These are phyloP conservation scores for Arrhamphus sclerolepis DNA, from an alignment of 2,797 vertebrate genomes.

Conservation along the genomic window DNA sequence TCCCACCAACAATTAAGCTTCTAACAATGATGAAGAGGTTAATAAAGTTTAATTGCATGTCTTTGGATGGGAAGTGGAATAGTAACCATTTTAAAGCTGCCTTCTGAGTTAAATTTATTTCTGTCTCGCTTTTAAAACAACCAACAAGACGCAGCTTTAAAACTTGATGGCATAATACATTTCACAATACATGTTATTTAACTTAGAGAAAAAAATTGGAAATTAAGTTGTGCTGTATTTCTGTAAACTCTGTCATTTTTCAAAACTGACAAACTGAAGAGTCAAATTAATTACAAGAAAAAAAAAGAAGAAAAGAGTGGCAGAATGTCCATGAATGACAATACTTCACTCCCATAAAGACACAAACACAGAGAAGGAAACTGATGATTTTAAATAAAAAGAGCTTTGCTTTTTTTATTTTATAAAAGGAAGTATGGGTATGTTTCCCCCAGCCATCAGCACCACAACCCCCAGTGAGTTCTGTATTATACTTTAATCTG, in stretches of 20 bases:
- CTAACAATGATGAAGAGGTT: conserved; percentile 29
- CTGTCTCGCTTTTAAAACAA: background rate
- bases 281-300: too few relatives aligned
- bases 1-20: conserved; percentile 33
- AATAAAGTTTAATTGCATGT: conserved; percentile 28
- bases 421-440: conserved; percentile 9
- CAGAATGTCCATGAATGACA: too few relatives aligned
- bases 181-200: background rate
- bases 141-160: conserved; percentile 1
- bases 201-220: too few relatives aligned
- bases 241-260: too few relatives aligned
- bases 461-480: background rate
- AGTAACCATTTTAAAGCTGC: conserved; percentile 7
- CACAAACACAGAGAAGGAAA: too few relatives aligned
- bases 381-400: too few relatives aligned
- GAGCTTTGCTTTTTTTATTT: too few relatives aligned
- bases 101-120: conserved; percentile 8
- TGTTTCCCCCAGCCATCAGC: too few relatives aligned
- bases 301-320: too few relatives aligned
- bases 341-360: too few relatives aligned
- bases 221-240: too few relatives aligned
- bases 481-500: conserved; percentile 5
- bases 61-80: conserved; percentile 21
- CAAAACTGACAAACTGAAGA: too few relatives aligned
- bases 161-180: background rate